A percentile compares a stretch with the other conserved stretches of the same genome.
These are phyloP conservation scores for Drosophila algonquin DNA, from an alignment of 2,888 invertebrate genomes.

Conservation along the genomic window DNA sequence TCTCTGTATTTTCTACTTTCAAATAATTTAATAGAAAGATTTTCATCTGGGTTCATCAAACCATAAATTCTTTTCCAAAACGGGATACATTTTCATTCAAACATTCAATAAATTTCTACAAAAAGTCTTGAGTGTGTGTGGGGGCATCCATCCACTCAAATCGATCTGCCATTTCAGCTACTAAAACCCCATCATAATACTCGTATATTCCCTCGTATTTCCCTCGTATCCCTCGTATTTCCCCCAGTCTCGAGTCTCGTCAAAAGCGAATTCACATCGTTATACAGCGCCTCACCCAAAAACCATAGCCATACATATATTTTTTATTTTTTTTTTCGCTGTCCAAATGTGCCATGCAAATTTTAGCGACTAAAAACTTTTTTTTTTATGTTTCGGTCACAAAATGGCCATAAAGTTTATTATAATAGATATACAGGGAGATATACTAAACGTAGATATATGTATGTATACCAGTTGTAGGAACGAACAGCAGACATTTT, in stretches of 20 bases:
- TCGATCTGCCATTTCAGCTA: conserved; percentile 31
- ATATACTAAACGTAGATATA: neutral
- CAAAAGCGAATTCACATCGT: conserved; percentile 26
- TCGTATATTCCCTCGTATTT: too few relatives aligned
- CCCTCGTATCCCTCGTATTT: too few relatives aligned
- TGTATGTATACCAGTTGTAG: too few relatives aligned
- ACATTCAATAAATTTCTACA: neutral
- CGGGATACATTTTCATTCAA: neutral
- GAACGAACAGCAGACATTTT: conserved; percentile 33
- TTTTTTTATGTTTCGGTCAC: conserved; percentile 58
- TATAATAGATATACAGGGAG: conserved; percentile 45
- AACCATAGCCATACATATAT: conserved; percentile 26
- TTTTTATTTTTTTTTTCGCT: conserved; percentile 3
- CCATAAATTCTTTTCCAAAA: too few relatives aligned
- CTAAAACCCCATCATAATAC: conserved; percentile 21
- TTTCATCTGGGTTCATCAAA: too few relatives aligned
- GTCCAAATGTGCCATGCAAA: conserved; percentile 45
- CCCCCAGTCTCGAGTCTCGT: neutral
- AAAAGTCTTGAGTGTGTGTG: neutral
- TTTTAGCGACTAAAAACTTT: conserved; percentile 23
- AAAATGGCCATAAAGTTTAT: conserved; percentile 76
- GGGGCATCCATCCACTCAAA: conserved; percentile 26
- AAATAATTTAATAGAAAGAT: too few relatives aligned
- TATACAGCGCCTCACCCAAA: conserved; percentile 27
- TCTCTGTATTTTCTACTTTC: too few relatives aligned